phyloP scores from a whole-genome alignment of 2,113 vertebrate species.

The Prionailurus bengalensis region DNA sequence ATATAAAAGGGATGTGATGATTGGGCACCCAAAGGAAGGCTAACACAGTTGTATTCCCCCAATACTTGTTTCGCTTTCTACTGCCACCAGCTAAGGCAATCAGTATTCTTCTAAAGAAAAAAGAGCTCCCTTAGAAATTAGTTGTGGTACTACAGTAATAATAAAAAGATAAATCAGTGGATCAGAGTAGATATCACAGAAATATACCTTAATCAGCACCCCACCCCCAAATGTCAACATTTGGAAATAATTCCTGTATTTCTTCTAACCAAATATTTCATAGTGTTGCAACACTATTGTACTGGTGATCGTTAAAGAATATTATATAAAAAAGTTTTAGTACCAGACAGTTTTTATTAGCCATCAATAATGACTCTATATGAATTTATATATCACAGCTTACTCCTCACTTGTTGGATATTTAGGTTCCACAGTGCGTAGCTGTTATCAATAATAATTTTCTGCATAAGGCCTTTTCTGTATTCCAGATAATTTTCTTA shows the following conservation, averaged over 20 bases:
- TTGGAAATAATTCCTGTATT: neutral
- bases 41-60: neutral
- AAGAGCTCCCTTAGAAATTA: neutral
- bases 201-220: neutral
- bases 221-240: neutral
- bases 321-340: neutral
- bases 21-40: neutral
- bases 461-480: neutral
- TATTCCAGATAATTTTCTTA: slow-evolving; percentile 44
- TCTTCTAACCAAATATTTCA: neutral
- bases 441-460: neutral
- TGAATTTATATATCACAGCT: neutral
- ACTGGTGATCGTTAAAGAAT: neutral
- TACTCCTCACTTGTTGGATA: neutral
- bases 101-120: neutral
- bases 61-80: neutral
- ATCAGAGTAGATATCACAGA: neutral
- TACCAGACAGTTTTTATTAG: neutral
- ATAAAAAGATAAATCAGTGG: slow-evolving; percentile 11
- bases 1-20: neutral
- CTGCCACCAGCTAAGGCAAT: neutral
- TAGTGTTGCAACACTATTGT: neutral
- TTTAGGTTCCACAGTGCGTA: neutral
- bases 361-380: neutral
- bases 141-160: neutral